Evolutionary conservation across 2,797 vertebrate species (phyloP).

Genomic region (Enteromius mattozi): DNA sequence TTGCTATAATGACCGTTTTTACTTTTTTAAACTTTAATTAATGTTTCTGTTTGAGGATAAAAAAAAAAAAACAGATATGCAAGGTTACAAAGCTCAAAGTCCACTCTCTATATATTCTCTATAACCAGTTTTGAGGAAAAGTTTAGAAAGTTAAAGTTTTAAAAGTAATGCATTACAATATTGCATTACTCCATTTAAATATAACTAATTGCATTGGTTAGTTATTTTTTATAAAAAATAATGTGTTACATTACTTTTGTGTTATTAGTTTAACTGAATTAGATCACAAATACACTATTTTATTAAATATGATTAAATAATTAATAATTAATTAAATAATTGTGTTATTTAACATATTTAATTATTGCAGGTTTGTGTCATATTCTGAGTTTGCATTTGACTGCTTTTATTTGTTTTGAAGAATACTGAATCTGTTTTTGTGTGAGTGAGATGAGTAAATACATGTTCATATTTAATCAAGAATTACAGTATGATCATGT

Average conservation of each 20-base stretch:
- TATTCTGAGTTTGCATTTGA: too few relatives aligned
- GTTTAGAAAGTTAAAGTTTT: not conserved
- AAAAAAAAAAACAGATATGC: not conserved
- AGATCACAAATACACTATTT: too few relatives aligned
- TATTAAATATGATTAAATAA: too few relatives aligned
- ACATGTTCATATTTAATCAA: too few relatives aligned
- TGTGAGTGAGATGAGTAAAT: not conserved
- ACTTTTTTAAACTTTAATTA: not conserved
- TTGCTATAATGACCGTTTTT: not conserved
- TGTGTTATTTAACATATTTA: too few relatives aligned
- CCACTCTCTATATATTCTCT: not conserved
- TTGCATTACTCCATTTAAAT: not conserved
- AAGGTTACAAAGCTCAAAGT: not conserved
- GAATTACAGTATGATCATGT: not conserved
- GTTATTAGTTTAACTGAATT: too few relatives aligned
- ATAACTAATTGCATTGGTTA: not conserved
- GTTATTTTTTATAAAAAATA: not conserved
- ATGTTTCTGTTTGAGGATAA: not conserved
- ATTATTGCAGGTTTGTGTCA: too few relatives aligned
- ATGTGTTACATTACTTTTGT: not conserved
- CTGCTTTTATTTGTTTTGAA: not conserved
- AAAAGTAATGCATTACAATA: not conserved
- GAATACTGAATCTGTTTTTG: not conserved
- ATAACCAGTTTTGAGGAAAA: not conserved
- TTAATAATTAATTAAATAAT: too few relatives aligned